Evolutionary conservation across 2,797 vertebrate genomes (phyloP).

Genomic region (Rhodeus uyekii): DNA sequence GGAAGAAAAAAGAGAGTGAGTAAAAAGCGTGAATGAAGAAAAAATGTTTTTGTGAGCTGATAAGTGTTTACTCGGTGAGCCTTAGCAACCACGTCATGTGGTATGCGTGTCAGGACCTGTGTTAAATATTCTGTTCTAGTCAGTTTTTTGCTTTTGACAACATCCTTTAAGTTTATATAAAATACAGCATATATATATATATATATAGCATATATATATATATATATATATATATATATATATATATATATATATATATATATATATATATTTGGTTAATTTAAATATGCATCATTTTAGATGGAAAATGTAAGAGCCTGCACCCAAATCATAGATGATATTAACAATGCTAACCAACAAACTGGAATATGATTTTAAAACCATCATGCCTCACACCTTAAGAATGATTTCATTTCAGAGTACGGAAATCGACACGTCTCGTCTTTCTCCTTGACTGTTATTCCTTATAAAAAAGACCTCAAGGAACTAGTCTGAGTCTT

Average conservation of each 20-base stretch:
- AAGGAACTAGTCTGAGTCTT: conserved; percentile 25
- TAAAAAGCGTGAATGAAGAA: conserved; percentile 6
- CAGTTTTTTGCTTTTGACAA: no score
- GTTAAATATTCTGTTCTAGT: background rate
- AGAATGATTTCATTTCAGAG: background rate
- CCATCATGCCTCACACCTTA: background rate
- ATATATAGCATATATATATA: no score
- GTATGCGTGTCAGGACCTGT: conserved; percentile 4
- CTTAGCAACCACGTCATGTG: conserved; percentile 19
- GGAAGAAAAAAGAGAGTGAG: conserved; percentile 5
- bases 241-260: background rate
- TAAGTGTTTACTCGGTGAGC: conserved; percentile 35
- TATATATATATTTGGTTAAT: background rate
- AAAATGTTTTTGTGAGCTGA: conserved; percentile 9
- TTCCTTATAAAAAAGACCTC: background rate
- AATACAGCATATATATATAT: no score
- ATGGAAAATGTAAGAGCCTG: background rate
- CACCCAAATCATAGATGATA: background rate
- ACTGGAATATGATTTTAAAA: background rate
- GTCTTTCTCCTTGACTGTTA: background rate
- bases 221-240: no score
- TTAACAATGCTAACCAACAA: background rate
- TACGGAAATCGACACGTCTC: background rate
- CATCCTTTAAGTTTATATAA: no score
- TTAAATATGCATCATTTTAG: background rate